phyloP scores from a whole-genome alignment of 1,140 invertebrate genomes.

The Stegodyphus mimosarum region DNA sequence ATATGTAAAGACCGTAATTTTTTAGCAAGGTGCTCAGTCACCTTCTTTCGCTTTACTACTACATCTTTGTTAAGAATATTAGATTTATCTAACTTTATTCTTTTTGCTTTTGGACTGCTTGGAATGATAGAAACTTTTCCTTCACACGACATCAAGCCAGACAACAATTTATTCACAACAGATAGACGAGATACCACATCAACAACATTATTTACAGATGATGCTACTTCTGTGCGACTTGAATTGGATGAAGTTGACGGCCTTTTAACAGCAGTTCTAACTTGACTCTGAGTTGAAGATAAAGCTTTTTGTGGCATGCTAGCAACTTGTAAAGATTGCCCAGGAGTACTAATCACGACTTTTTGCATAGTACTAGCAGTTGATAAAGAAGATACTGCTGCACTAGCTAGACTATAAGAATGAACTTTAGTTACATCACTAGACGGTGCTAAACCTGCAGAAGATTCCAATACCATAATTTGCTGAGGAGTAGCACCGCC shows the following conservation, averaged over 20 bases:
- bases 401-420: constrained; percentile 53
- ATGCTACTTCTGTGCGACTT: not conserved
- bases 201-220: constrained; percentile 17
- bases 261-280: constrained; percentile 18
- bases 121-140: constrained; percentile 27
- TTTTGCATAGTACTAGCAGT: constrained; percentile 19
- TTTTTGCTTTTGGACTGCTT: constrained; percentile 64
- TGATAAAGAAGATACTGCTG: constrained; percentile 13
- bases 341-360: constrained; percentile 13
- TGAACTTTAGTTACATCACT: constrained; percentile 57
- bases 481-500: constrained; percentile 16
- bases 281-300: not conserved
- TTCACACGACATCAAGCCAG: constrained; percentile 20
- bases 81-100: constrained; percentile 68
- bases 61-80: constrained; percentile 65
- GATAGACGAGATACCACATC: constrained; percentile 16
- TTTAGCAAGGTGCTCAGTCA: constrained; percentile 65
- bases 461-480: constrained; percentile 35
- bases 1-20: constrained; percentile 66
- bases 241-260: constrained; percentile 7
- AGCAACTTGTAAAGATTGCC: constrained; percentile 15
- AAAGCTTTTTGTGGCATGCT: not conserved
- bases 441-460: constrained; percentile 10
- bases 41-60: constrained; percentile 64
- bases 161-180: constrained; percentile 40